phyloP scores from a whole-genome alignment of 2,797 vertebrate genomes.

The Simalia tracyae region DNA sequence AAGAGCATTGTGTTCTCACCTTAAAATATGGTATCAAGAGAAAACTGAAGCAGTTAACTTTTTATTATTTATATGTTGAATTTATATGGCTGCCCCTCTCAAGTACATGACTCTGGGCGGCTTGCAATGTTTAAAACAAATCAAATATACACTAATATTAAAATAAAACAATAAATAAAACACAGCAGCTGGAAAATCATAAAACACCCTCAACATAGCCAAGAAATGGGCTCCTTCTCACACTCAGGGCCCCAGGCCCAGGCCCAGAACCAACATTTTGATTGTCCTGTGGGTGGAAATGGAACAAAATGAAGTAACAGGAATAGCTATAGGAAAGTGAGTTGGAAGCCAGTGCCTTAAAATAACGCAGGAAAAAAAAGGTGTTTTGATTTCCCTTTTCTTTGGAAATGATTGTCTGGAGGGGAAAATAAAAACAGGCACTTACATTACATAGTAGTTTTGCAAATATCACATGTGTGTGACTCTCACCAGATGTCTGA shows the following conservation, averaged over 20 bases:
- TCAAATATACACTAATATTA: not conserved
- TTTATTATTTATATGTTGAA: not conserved
- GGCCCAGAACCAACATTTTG: not conserved
- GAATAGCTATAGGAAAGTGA: not conserved
- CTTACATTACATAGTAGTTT: constrained; percentile 25
- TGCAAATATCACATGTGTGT: constrained; percentile 42
- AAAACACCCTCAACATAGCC: not conserved
- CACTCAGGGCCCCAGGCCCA: not conserved
- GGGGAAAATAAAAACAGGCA: not conserved
- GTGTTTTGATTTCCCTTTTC: constrained; percentile 32
- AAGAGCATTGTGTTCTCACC: not conserved
- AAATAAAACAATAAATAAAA: not conserved
- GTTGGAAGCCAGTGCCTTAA: not conserved
- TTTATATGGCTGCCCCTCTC: not conserved
- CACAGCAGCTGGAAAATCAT: not conserved
- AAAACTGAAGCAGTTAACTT: not conserved
- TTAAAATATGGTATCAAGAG: not conserved
- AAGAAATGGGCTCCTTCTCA: not conserved
- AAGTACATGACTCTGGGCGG: not conserved
- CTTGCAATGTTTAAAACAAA: not conserved
- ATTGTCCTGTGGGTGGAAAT: not conserved
- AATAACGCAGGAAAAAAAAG: not conserved
- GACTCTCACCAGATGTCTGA: constrained; percentile 33
- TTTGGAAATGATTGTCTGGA: not conserved
- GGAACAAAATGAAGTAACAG: not conserved